phyloP scores from a whole-genome alignment of 1,140 invertebrate species.

The Mamestra configurata region DNA sequence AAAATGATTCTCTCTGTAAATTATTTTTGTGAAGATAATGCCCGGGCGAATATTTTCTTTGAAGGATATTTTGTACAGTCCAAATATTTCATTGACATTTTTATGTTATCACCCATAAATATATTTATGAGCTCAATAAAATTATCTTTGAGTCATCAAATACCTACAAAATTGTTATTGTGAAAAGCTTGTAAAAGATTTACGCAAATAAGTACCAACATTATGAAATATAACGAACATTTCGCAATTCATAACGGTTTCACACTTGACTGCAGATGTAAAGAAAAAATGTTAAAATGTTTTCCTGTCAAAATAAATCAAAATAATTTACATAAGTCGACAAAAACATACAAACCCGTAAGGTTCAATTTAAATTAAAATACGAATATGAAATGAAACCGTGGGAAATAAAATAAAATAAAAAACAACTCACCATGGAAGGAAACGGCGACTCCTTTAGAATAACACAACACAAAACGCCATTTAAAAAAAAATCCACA shows the following conservation, averaged over 20 bases:
- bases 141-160: background rate
- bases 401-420: background rate
- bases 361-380: background rate
- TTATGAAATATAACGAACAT: no score
- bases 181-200: slow-evolving; percentile 18
- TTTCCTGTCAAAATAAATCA: no score
- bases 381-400: slow-evolving; percentile 11
- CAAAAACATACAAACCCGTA: background rate
- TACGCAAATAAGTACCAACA: no score
- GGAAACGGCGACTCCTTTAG: slow-evolving; percentile 64
- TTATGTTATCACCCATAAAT: slow-evolving; percentile 12
- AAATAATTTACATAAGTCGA: no score
- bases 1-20: background rate
- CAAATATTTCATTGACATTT: slow-evolving; percentile 19
- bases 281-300: no score
- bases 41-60: background rate
- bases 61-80: background rate
- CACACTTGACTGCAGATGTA: no score
- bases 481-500: slow-evolving; percentile 55
- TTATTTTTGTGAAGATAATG: background rate
- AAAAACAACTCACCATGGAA: slow-evolving; percentile 67
- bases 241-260: no score
- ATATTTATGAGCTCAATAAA: slow-evolving; percentile 18
- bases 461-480: slow-evolving; percentile 58
- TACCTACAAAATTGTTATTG: slow-evolving; percentile 3